These are phyloP conservation scores for Paedocypris sp. DNA, from an alignment of 2,113 vertebrate species.

Conservation along the genomic window DNA sequence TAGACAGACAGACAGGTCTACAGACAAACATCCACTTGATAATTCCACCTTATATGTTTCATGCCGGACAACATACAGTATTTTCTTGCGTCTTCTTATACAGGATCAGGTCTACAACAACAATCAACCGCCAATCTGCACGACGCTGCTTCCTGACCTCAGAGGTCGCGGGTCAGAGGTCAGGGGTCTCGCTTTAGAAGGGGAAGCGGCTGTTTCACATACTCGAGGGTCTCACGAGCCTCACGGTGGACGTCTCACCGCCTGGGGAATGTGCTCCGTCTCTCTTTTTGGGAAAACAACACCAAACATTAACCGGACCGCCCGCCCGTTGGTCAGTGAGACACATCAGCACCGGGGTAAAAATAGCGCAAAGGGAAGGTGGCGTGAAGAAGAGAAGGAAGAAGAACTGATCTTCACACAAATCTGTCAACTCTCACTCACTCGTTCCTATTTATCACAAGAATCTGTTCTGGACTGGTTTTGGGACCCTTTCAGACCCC, in stretches of 20 bases:
- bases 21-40: too few species aligned
- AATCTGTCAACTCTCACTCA: too few species aligned
- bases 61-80: too few species aligned
- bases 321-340: slow-evolving; percentile 24
- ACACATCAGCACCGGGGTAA: slow-evolving; percentile 41
- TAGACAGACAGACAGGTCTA: too few species aligned
- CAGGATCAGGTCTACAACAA: too few species aligned
- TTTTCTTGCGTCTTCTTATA: too few species aligned
- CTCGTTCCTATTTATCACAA: too few species aligned
- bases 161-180: not conserved
- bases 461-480: too few species aligned
- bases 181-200: not conserved
- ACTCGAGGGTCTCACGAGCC: slow-evolving; percentile 30
- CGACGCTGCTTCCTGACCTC: not conserved
- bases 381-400: slow-evolving; percentile 43
- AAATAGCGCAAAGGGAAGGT: slow-evolving; percentile 51
- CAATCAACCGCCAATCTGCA: not conserved
- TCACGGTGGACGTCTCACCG: slow-evolving; percentile 27
- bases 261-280: slow-evolving; percentile 37
- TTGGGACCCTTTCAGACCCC: too few species aligned
- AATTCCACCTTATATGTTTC: too few species aligned
- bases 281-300: not conserved
- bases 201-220: slow-evolving; percentile 24
- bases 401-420: too few species aligned
- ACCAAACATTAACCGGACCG: too few species aligned